Evolutionary conservation across 2,113 vertebrate genomes (phyloP).

Genomic region (Dryoscopus gambensis): DNA sequence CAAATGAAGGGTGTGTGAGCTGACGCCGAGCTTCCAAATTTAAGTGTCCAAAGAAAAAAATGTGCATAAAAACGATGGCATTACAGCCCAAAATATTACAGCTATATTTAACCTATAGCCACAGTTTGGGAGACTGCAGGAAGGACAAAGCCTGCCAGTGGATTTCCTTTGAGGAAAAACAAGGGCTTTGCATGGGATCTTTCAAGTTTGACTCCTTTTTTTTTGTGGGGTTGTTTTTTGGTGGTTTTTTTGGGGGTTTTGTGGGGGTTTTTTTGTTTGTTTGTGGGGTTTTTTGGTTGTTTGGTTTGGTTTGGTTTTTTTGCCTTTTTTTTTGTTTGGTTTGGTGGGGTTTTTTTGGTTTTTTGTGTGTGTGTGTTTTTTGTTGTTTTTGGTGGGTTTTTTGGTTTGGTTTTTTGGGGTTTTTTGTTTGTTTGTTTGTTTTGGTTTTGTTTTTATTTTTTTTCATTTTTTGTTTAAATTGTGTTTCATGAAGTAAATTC

Average conservation of each 20-base stretch:
- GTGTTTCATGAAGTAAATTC: not conserved
- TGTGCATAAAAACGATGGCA: not conserved
- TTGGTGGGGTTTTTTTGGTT: no score
- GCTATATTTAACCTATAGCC: not conserved
- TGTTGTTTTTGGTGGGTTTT: not conserved
- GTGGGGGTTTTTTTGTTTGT: not conserved
- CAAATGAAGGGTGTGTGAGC: not conserved
- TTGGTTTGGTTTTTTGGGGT: no score
- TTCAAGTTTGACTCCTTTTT: not conserved
- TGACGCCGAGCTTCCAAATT: not conserved
- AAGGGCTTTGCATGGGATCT: not conserved
- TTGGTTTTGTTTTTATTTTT: no score
- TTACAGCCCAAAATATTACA: not conserved
- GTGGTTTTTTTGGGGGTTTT: no score
- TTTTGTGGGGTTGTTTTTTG: not conserved
- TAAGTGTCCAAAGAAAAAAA: not conserved
- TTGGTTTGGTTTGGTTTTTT: no score
- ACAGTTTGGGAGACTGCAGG: not conserved
- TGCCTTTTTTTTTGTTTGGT: not conserved
- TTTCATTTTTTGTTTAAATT: not conserved
- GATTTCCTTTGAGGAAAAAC: not conserved
- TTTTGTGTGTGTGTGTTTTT: no score
- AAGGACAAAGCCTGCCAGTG: not conserved
- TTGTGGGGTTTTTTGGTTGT: no score
- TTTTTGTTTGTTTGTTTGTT: no score